These are phyloP conservation scores for Acrocera orbiculus DNA, from an alignment of 2,888 invertebrate genomes.

Conservation along the genomic window DNA sequence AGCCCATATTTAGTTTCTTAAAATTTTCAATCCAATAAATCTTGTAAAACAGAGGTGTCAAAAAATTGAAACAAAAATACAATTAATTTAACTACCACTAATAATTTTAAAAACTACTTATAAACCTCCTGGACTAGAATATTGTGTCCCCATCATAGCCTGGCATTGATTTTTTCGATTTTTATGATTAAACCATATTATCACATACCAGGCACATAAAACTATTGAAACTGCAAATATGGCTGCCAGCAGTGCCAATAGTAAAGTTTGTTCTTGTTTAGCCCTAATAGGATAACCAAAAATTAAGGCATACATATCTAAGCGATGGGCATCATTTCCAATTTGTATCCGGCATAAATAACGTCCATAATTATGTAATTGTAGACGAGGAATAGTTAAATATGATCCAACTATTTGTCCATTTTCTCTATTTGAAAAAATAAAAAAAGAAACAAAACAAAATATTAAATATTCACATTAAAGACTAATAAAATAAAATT, in stretches of 20 bases:
- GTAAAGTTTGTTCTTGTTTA: slow-evolving; percentile 3
- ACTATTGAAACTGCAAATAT: slow-evolving; percentile 5
- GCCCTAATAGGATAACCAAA: slow-evolving; percentile 11
- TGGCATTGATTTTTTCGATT: slow-evolving; percentile 5
- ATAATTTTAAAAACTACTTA: too few species aligned
- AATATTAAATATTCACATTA: slow-evolving; percentile 8
- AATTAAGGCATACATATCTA: slow-evolving; percentile 22
- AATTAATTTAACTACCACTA: too few species aligned
- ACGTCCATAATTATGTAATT: slow-evolving; percentile 47
- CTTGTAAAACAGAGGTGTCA: too few species aligned
- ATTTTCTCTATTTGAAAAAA: slow-evolving; percentile 51
- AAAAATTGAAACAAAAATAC: too few species aligned
- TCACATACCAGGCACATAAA: slow-evolving; percentile 5
- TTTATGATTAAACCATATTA: slow-evolving; percentile 1
- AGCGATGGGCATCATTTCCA: slow-evolving; percentile 28
- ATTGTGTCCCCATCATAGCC: too few species aligned
- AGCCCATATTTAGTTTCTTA: too few species aligned
- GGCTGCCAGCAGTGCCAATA: slow-evolving; percentile 5
- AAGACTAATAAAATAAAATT: slow-evolving; percentile 6
- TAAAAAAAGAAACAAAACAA: slow-evolving; percentile 14
- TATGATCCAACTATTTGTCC: slow-evolving; percentile 55
- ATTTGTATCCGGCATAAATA: slow-evolving; percentile 54
- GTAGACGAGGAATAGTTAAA: slow-evolving; percentile 40
- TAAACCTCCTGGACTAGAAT: too few species aligned
- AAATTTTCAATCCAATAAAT: too few species aligned